phyloP scores from a whole-genome alignment of 2,113 vertebrate species.

The Sceloporus tristichus region DNA sequence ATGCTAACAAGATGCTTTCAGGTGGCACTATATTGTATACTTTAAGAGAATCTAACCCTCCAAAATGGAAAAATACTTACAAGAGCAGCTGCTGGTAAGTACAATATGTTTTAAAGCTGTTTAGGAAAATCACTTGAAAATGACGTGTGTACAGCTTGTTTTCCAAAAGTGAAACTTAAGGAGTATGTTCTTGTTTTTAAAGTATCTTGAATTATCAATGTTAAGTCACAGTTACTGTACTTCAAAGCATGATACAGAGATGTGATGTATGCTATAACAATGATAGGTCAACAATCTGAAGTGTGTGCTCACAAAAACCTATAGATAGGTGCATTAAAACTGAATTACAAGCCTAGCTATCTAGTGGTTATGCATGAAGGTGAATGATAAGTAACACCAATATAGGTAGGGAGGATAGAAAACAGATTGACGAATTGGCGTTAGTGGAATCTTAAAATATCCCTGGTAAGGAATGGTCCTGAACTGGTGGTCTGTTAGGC shows the following conservation, averaged over 20 bases:
- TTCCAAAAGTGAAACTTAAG: slow-evolving; percentile 7
- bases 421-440: too few species aligned
- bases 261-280: too few species aligned
- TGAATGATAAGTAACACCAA: background rate
- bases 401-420: too few species aligned
- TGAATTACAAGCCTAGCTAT: background rate
- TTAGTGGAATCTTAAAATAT: too few species aligned
- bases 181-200: slow-evolving; percentile 2
- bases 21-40: background rate
- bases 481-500: too few species aligned
- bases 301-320: background rate
- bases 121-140: slow-evolving; percentile 19
- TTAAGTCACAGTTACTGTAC: background rate
- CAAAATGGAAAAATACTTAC: background rate
- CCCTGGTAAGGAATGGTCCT: too few species aligned
- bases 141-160: slow-evolving; percentile 17
- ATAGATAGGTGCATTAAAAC: background rate
- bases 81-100: slow-evolving; percentile 1
- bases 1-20: slow-evolving; percentile 48
- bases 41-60: background rate
- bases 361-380: background rate
- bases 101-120: slow-evolving; percentile 35
- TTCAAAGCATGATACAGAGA: background rate
- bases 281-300: background rate
- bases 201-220: background rate